Conservation (phyloP, 2,113 vertebrate species). For the Pangasianodon hypophthalmus region DNA sequence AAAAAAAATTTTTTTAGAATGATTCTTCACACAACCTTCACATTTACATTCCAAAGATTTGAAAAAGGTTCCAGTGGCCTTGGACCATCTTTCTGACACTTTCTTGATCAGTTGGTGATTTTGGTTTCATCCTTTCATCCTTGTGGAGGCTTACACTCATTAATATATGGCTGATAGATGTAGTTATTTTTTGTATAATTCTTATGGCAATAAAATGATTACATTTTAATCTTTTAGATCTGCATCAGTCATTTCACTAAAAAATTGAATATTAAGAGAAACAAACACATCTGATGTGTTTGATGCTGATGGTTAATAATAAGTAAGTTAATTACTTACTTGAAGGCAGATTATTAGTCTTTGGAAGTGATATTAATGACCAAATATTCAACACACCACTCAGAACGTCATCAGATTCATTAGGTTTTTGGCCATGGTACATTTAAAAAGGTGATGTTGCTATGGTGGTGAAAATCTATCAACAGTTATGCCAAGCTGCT, state of each 20-base stretch:
- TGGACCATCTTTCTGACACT: constrained; percentile 13
- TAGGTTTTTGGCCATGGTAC: background rate
- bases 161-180: constrained; percentile 54
- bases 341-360: background rate
- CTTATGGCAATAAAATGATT: constrained; percentile 59
- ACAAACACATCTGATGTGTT: background rate
- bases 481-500: too few relatives aligned
- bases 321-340: background rate
- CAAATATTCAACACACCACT: background rate
- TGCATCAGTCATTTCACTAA: background rate
- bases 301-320: background rate
- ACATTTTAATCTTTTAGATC: constrained; percentile 27
- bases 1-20: background rate
- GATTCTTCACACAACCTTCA: background rate
- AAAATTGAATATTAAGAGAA: background rate
- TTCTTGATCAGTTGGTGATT: constrained; percentile 27
- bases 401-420: background rate
- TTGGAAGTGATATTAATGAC: background rate
- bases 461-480: too few relatives aligned
- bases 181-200: constrained; percentile 61
- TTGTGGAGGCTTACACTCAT: constrained; percentile 45
- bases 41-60: constrained; percentile 17
- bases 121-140: constrained; percentile 40
- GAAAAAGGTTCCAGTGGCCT: constrained; percentile 1
- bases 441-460: background rate